These are phyloP conservation scores for Yponomeuta malinellus DNA, from an alignment of 2,888 invertebrate species.

Conservation along the genomic window DNA sequence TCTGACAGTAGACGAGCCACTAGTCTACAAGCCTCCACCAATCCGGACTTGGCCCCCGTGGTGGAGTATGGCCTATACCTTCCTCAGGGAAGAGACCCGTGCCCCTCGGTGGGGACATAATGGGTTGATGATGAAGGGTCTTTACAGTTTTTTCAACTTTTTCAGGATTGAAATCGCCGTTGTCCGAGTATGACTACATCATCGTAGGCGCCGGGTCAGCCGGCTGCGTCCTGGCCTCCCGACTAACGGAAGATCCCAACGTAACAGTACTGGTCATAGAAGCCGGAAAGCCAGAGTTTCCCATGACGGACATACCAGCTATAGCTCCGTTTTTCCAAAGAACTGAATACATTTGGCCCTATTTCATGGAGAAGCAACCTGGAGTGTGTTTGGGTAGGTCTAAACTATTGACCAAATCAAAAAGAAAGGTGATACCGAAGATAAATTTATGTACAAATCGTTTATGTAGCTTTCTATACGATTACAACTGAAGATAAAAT, in stretches of 20 bases:
- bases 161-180: conserved; percentile 19
- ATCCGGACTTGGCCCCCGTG: no score
- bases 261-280: conserved; percentile 65
- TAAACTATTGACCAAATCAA: not conserved
- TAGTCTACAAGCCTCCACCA: no score
- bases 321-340: conserved; percentile 74
- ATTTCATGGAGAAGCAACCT: conserved; percentile 74
- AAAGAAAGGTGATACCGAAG: no score
- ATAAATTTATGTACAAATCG: no score
- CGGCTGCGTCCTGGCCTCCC: conserved; percentile 19
- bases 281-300: conserved; percentile 57
- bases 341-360: conserved; percentile 78
- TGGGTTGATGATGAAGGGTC: no score
- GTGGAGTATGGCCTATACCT: no score
- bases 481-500: no score
- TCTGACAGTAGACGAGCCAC: no score
- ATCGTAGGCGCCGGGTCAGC: conserved; percentile 21
- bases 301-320: conserved; percentile 70
- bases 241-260: conserved; percentile 18
- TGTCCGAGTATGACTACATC: conserved; percentile 20
- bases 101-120: no score
- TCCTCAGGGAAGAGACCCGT: no score
- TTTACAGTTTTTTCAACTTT: not conserved
- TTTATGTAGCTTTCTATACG: no score
- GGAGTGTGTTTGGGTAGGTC: conserved; percentile 64